These are phyloP conservation scores for Styela plicata DNA, from an alignment of 23 tunicate genomes.

Conservation along the genomic window DNA sequence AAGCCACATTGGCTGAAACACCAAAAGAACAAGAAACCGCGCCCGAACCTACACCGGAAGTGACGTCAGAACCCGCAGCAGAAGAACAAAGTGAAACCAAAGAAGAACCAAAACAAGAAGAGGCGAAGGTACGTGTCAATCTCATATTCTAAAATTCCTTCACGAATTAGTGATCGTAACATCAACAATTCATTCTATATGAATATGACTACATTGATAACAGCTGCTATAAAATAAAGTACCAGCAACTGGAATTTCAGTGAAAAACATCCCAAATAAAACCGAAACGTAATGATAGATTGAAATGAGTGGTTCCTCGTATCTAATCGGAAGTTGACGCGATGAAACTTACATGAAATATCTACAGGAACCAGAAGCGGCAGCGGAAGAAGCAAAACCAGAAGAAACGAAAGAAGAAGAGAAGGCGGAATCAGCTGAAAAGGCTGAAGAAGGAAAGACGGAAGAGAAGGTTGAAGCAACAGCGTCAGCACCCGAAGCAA, in stretches of 20 bases:
- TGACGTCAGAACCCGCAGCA: constrained; percentile 16
- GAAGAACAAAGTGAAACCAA: neutral
- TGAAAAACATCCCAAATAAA: too few species aligned
- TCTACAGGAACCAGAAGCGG: neutral
- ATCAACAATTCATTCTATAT: too few species aligned
- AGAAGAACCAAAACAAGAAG: constrained; percentile 27
- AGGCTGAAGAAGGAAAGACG: neutral
- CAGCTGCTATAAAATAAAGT: too few species aligned
- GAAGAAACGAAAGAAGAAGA: neutral
- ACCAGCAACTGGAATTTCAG: too few species aligned
- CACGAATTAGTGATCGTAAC: too few species aligned
- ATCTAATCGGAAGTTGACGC: too few species aligned
- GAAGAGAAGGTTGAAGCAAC: neutral
- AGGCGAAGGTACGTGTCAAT: neutral
- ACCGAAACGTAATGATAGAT: neutral
- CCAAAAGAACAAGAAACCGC: neutral
- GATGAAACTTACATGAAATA: too few species aligned
- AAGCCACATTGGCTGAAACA: neutral
- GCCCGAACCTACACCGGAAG: constrained; percentile 11
- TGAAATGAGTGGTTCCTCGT: too few species aligned
- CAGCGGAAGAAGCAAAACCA: neutral
- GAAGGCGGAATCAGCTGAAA: neutral
- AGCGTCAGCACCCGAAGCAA: neutral
- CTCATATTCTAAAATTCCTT: too few species aligned
- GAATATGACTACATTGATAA: too few species aligned